Evolutionary conservation across 64 coral and sea anemone genomes (phyloP), one percentile per base, ranked within the genome.

Genomic region (Hydrozoanthus tunicans): DNA sequence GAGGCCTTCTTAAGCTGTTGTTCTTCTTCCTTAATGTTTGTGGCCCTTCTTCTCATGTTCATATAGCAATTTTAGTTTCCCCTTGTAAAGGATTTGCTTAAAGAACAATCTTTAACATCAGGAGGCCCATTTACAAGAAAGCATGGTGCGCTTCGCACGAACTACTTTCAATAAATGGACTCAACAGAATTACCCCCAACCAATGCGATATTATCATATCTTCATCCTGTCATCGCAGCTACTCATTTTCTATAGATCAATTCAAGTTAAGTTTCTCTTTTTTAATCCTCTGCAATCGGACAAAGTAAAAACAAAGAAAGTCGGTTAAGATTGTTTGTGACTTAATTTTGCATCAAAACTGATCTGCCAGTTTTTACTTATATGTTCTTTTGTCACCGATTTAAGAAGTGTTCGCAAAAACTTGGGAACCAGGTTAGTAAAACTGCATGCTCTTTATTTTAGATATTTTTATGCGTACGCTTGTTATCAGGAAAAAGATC

Each of bases 131-230:
- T 74, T 74, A 74, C 11, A 74, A 74, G 71, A 74, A 11, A 74
- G 71, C 71, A 12, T 32, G 27, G 26, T 9, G 71, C 13, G 26
- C 51, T 74, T 7, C 51, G 71, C 71, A 4, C 24, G 51, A 74
- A 74, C 9, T 32, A 32, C 8, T 51, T 43, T 9, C 26, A 8
- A 74, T 43, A 74, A 74, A 74, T 43, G 71, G 5, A 6, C 26
- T 74, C 71, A 51, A 74, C 71, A 74, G 26, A 24, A 43, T 74
- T 74, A 32, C 71, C 71, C 71, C 71, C 71, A 74, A 74, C 71
- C 71, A 3, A 43, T 4, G 26, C 13, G 26, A 51, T 10, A 52
- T 74, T 43, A 74, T 74, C 25, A 74, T 74, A 74, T 74, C 26
- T 51, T 43, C 26, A 74, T 74, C 71, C 51, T 24, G 4, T 10